Percentiles rank a stretch among this genome's conserved stretches.
Conservation (phyloP, 2,113 vertebrate species). For the Rynchops niger region DNA sequence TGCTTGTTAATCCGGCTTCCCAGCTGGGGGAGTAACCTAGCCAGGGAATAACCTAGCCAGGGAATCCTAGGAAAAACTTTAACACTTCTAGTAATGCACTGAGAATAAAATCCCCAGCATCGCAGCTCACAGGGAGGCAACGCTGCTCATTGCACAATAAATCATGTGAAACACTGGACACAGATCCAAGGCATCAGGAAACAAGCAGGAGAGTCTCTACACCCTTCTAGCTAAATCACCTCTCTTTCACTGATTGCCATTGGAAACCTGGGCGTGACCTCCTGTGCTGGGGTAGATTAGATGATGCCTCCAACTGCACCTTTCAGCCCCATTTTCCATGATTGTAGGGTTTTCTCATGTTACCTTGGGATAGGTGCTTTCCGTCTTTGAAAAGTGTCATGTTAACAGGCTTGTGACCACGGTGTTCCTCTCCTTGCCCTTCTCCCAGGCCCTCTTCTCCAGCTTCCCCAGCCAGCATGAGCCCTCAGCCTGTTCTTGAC, state of each 20-base stretch:
- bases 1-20: constrained; percentile 35
- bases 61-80: constrained; percentile 7
- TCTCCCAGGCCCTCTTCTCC: neutral
- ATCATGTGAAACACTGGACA: neutral
- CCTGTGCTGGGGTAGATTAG: neutral
- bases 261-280: neutral
- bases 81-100: neutral
- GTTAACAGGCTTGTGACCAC: neutral
- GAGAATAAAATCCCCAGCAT: neutral
- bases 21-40: constrained; percentile 18
- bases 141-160: neutral
- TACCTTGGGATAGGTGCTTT: neutral
- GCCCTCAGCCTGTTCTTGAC: neutral
- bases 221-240: neutral
- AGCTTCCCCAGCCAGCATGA: neutral
- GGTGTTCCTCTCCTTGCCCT: neutral
- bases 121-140: neutral
- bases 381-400: neutral
- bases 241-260: neutral
- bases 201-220: neutral
- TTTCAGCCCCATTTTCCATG: neutral
- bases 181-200: neutral
- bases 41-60: constrained; percentile 21
- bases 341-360: neutral
- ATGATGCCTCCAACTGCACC: neutral